phyloP scores from a whole-genome alignment of 2,113 vertebrate genomes.

The Cryptomyrus ogoouensis region DNA sequence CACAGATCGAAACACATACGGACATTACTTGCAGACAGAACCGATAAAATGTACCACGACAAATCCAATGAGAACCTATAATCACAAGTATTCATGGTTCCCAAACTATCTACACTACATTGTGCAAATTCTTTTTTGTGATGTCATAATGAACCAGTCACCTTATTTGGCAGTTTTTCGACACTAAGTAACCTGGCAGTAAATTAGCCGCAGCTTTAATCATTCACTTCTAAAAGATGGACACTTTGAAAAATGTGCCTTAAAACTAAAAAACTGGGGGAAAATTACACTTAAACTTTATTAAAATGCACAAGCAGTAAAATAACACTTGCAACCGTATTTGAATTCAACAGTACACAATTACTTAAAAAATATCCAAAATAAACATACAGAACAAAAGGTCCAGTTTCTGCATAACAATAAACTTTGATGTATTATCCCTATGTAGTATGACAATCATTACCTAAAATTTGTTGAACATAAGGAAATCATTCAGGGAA shows the following conservation, averaged over 20 bases:
- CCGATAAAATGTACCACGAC: not conserved
- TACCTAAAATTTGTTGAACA: not conserved
- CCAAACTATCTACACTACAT: not conserved
- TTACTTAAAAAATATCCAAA: not conserved
- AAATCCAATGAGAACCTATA: not conserved
- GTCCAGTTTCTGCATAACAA: not conserved
- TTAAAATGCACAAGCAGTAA: not conserved
- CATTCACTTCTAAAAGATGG: not conserved
- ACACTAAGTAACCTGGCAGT: not conserved
- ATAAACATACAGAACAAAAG: not conserved
- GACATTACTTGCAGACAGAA: not conserved
- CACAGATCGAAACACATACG: conserved; percentile 14
- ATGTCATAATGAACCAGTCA: not conserved
- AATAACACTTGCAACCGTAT: not conserved
- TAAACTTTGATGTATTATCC: not conserved
- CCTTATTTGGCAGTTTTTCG: not conserved
- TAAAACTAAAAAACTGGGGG: not conserved
- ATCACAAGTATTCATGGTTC: not conserved
- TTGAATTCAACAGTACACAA: not conserved
- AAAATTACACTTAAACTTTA: not conserved
- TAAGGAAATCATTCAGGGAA: not conserved
- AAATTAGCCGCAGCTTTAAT: not conserved
- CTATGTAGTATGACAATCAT: not conserved
- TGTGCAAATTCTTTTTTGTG: not conserved
- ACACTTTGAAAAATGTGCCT: not conserved